Percentiles rank a stretch among this genome's conserved stretches.
phyloP scores from a whole-genome alignment of 2,797 vertebrate genomes.

The Lindbergichthys nudifrons region DNA sequence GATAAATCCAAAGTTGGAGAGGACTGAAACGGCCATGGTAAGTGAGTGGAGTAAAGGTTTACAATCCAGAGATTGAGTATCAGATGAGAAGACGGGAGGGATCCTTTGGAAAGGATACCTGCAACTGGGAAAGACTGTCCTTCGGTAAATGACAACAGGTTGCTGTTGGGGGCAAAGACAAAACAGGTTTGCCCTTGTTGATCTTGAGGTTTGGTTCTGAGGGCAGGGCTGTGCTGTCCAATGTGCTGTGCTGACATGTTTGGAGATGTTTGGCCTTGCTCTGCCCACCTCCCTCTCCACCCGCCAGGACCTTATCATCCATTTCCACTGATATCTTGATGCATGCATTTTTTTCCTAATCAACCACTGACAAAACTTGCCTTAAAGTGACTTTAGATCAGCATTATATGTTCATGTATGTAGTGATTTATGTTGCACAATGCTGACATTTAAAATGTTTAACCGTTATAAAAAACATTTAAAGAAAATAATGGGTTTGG shows the following conservation, averaged over 20 bases:
- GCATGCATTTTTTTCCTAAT: constrained; percentile 19
- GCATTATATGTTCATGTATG: not conserved
- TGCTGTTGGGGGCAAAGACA: constrained; percentile 69
- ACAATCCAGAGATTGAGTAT: constrained; percentile 59
- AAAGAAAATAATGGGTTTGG: not conserved
- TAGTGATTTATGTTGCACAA: no score
- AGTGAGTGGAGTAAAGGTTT: constrained; percentile 52
- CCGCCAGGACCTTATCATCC: constrained; percentile 50
- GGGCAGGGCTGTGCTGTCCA: constrained; percentile 84
- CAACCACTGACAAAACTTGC: not conserved
- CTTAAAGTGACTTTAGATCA: not conserved
- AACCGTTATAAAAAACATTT: not conserved
- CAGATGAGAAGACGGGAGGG: constrained; percentile 56
- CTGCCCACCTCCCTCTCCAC: constrained; percentile 78
- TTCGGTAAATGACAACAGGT: constrained; percentile 64
- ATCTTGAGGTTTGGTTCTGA: constrained; percentile 81
- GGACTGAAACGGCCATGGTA: constrained; percentile 67
- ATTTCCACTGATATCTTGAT: constrained; percentile 64
- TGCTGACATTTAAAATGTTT: not conserved
- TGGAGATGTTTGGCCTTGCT: constrained; percentile 82
- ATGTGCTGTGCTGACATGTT: constrained; percentile 84
- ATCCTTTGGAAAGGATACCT: constrained; percentile 61
- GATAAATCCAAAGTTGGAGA: constrained; percentile 58
- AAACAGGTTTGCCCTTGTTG: constrained; percentile 82
- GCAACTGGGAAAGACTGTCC: constrained; percentile 44